Conservation (phyloP, 2,888 invertebrate species). For the Lasioglossum morio region DNA sequence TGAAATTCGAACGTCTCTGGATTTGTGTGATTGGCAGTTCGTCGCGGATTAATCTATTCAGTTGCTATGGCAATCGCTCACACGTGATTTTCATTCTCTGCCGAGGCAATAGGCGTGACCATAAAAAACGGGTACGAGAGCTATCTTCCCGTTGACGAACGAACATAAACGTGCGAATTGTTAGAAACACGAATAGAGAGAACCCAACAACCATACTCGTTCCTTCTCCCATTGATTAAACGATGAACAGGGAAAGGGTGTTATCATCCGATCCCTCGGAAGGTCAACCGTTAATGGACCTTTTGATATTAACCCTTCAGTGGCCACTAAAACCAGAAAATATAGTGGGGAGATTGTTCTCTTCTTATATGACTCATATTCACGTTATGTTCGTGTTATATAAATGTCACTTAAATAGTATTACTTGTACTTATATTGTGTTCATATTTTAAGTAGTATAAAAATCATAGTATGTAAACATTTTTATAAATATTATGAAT, state of each 20-base stretch:
- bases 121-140: neutral
- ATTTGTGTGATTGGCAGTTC: constrained; percentile 27
- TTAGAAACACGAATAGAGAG: neutral
- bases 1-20: constrained; percentile 38
- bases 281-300: neutral
- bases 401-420: neutral
- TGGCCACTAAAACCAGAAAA: neutral
- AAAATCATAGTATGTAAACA: too few species aligned
- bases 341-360: neutral
- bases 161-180: neutral
- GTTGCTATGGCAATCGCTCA: constrained; percentile 27
- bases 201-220: neutral
- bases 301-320: neutral
- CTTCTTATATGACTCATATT: neutral
- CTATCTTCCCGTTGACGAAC: neutral
- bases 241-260: neutral
- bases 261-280: neutral
- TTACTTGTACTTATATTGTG: too few species aligned
- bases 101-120: neutral
- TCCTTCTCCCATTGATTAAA: neutral
- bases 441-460: too few species aligned
- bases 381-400: neutral
- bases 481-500: too few species aligned
- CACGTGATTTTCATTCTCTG: neutral
- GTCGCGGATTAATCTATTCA: constrained; percentile 47